Conservation (phyloP, 2,888 invertebrate species). For the Tipula confusa region DNA sequence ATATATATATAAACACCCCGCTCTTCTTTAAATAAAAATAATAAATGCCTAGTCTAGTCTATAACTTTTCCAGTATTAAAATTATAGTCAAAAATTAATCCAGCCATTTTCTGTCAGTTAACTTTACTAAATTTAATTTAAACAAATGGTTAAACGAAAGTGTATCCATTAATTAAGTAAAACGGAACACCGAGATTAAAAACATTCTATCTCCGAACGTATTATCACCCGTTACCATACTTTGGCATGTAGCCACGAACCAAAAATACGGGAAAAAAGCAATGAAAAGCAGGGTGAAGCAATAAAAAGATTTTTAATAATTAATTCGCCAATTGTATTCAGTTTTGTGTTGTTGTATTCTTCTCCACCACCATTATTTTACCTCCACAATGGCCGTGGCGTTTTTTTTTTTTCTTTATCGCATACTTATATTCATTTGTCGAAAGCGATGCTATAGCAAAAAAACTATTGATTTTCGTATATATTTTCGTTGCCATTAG, state of each 20-base stretch:
- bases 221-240: background rate
- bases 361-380: background rate
- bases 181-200: background rate
- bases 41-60: too few relatives aligned
- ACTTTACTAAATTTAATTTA: too few relatives aligned
- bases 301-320: slow-evolving; percentile 20
- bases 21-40: too few relatives aligned
- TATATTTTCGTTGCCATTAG: slow-evolving; percentile 5
- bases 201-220: background rate
- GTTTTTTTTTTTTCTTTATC: background rate
- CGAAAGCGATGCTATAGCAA: background rate
- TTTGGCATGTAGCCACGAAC: background rate
- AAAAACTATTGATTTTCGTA: background rate
- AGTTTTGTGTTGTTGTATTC: background rate
- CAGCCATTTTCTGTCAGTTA: too few relatives aligned
- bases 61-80: too few relatives aligned
- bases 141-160: too few relatives aligned
- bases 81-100: too few relatives aligned
- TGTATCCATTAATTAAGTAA: background rate
- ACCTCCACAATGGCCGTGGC: background rate
- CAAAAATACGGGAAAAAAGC: background rate
- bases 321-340: background rate
- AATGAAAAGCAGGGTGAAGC: background rate
- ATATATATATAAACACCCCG: background rate
- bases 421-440: background rate